Percentiles rank a stretch among this genome's conserved stretches.
These are phyloP conservation scores for Myotis vivesi DNA, from an alignment of 2,797 vertebrate species.

Conservation along the genomic window DNA sequence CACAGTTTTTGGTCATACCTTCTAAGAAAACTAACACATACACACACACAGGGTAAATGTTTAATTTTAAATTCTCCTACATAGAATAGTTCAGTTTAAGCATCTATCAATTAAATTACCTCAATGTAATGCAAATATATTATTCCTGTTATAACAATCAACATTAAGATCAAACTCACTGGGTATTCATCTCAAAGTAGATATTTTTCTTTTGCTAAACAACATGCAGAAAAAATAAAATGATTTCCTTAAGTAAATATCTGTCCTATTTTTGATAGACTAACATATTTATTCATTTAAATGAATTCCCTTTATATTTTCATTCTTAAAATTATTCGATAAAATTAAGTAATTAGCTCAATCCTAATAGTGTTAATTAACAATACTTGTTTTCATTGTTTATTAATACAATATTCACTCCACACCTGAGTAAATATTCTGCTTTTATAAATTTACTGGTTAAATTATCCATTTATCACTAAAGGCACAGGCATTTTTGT, in stretches of 20 bases:
- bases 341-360: constrained; percentile 60
- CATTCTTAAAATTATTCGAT: constrained; percentile 62
- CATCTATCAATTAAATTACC: neutral
- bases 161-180: neutral
- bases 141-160: neutral
- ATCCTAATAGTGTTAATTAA: constrained; percentile 6
- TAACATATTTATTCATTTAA: neutral
- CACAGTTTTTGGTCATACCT: neutral
- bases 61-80: neutral
- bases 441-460: constrained; percentile 19
- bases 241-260: constrained; percentile 22
- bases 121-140: neutral
- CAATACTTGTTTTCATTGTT: constrained; percentile 49
- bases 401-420: constrained; percentile 59
- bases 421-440: constrained; percentile 73
- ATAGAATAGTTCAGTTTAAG: neutral
- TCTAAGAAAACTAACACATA: neutral
- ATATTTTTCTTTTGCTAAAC: neutral
- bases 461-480: constrained; percentile 41
- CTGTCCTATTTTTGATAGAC: neutral
- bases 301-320: constrained; percentile 38
- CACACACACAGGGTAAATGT: neutral
- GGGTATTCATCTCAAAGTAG: neutral
- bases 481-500: neutral
- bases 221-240: neutral